A percentile compares a stretch with the other conserved stretches of the same genome.
phyloP scores from a whole-genome alignment of 2,113 vertebrate genomes.

The Buteo buteo region DNA sequence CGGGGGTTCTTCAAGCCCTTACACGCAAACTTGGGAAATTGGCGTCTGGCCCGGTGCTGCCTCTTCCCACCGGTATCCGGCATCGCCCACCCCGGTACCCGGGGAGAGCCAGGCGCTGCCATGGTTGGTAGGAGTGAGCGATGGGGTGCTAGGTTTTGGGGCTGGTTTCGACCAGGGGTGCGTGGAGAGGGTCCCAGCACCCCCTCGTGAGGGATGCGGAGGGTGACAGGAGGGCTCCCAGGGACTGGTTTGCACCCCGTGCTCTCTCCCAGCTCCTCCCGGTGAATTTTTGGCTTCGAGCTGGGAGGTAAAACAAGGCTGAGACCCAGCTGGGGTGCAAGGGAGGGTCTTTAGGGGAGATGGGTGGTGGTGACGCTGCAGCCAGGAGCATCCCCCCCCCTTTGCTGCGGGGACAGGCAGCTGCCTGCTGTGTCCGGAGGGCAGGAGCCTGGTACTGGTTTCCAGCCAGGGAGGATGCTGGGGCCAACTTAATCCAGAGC shows the following conservation, averaged over 20 bases:
- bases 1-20: fast-evolving
- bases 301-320: background rate
- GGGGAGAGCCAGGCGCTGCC: background rate
- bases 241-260: fast-evolving
- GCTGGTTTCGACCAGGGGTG: background rate
- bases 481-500: background rate
- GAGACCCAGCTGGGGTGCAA: background rate
- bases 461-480: background rate
- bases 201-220: fast-evolving
- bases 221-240: background rate
- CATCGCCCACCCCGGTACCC: fast-evolving
- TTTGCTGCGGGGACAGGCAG: background rate
- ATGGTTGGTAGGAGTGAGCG: background rate
- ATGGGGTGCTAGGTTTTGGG: background rate
- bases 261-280: background rate
- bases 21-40: background rate
- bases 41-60: fast-evolving
- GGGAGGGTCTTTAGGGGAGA: no score
- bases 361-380: background rate
- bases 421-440: background rate
- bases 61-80: fast-evolving
- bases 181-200: fast-evolving
- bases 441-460: background rate
- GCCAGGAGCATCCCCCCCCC: background rate
- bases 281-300: background rate